phyloP scores from a whole-genome alignment of 2,113 vertebrate genomes.

The Grus americana region DNA sequence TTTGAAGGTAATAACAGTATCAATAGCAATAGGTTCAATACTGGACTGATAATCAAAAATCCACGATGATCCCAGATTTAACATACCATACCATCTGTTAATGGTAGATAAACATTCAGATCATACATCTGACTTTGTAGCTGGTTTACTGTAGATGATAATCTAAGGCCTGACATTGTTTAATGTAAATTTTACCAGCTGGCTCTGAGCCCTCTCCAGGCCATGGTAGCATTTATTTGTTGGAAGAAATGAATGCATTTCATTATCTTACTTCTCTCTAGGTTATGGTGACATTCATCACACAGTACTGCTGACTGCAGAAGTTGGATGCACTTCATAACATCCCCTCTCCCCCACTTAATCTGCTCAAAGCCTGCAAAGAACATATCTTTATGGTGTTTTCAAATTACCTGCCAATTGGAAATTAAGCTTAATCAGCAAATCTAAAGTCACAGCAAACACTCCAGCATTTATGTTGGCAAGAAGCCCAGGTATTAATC shows the following conservation, averaged over 20 bases:
- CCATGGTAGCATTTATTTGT: background rate
- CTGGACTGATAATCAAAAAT: background rate
- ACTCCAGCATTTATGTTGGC: background rate
- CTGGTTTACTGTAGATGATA: background rate
- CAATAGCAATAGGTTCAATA: background rate
- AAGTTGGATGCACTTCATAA: conserved; percentile 14
- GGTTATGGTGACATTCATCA: conserved; percentile 41
- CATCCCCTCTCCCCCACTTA: background rate
- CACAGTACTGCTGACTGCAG: conserved; percentile 29
- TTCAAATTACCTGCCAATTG: conserved; percentile 19
- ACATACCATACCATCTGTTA: background rate
- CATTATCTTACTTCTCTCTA: conserved; percentile 13
- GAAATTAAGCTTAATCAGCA: conserved; percentile 54
- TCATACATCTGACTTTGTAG: background rate
- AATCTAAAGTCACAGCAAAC: conserved; percentile 35
- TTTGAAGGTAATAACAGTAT: background rate
- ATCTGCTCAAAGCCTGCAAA: conserved; percentile 18
- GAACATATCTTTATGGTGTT: background rate
- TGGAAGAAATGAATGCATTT: conserved; percentile 7
- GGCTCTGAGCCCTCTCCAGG: background rate
- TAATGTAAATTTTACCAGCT: background rate
- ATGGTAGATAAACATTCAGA: background rate
- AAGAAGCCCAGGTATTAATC: conserved; percentile 10
- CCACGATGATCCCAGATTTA: background rate
- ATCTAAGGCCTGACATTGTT: background rate